phyloP scores from a whole-genome alignment of 2,888 invertebrate genomes.

The Drosophila neonasuta region DNA sequence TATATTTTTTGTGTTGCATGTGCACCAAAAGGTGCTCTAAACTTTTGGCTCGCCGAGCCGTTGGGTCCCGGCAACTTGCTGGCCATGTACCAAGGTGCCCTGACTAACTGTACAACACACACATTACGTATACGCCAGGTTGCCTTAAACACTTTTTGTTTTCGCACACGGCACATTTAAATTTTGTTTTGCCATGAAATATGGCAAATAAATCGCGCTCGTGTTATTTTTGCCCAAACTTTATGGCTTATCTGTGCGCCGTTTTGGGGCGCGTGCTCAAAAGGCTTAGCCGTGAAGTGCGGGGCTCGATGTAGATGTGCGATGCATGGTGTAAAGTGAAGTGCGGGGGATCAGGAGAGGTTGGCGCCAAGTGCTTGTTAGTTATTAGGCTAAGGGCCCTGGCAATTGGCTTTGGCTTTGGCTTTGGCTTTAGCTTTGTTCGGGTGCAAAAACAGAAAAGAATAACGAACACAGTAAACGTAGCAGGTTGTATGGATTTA shows the following conservation, averaged over 20 bases:
- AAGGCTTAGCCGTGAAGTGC: conserved; percentile 50
- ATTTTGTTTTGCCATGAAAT: conserved; percentile 73
- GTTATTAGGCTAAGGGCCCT: conserved; percentile 67
- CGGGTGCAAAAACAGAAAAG: conserved; percentile 2
- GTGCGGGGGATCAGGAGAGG: conserved; percentile 14
- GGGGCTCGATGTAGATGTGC: too few relatives aligned
- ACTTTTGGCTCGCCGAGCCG: conserved; percentile 47
- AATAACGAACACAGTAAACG: conserved; percentile 13
- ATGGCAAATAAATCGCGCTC: conserved; percentile 74
- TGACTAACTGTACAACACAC: conserved; percentile 55
- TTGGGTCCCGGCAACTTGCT: conserved; percentile 28
- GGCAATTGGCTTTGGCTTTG: conserved; percentile 61
- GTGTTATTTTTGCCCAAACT: conserved; percentile 56
- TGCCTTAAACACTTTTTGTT: conserved; percentile 76
- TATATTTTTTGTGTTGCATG: conserved; percentile 34
- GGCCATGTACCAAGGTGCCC: neutral
- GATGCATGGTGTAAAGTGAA: conserved; percentile 3
- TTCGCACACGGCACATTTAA: conserved; percentile 71
- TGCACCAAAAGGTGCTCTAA: conserved; percentile 63
- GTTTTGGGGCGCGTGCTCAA: conserved; percentile 64
- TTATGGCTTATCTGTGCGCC: conserved; percentile 71
- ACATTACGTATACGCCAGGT: conserved; percentile 71
- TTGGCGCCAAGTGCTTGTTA: conserved; percentile 67
- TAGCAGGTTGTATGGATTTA: conserved; percentile 22
- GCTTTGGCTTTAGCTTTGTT: conserved; percentile 14